Percentiles rank a stretch among this genome's conserved stretches.
Conservation (phyloP, 2,888 invertebrate genomes). For the Zootermopsis nevadensis region DNA sequence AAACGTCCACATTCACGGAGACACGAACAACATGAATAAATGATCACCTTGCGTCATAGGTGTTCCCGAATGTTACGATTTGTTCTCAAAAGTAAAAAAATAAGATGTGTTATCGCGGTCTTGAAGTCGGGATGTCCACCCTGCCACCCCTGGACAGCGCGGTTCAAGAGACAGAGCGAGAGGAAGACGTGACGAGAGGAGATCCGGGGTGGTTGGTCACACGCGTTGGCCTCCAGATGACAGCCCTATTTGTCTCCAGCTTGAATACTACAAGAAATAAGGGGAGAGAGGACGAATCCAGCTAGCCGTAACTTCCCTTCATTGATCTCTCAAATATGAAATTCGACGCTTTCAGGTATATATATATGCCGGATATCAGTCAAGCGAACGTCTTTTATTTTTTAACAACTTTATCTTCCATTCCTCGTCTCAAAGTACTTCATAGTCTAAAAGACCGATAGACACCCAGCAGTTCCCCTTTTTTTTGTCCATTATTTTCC, state of each 20-base stretch:
- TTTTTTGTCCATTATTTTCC: not conserved
- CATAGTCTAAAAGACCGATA: not conserved
- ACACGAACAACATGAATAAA: too few relatives aligned
- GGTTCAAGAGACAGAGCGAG: not conserved
- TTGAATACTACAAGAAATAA: not conserved
- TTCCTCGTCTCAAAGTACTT: not conserved
- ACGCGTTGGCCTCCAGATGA: slow-evolving; percentile 1
- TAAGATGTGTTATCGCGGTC: too few relatives aligned
- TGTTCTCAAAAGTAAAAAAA: too few relatives aligned
- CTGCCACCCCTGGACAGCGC: slow-evolving; percentile 7
- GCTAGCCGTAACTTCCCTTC: not conserved
- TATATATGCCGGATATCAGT: slow-evolving; percentile 7
- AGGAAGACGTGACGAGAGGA: not conserved
- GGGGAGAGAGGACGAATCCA: not conserved
- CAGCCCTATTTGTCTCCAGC: slow-evolving; percentile 29
- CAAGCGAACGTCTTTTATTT: not conserved
- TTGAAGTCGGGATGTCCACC: too few relatives aligned
- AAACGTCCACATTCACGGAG: too few relatives aligned
- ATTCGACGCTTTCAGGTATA: not conserved
- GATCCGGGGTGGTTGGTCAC: not conserved
- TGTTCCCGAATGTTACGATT: too few relatives aligned
- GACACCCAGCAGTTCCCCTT: not conserved
- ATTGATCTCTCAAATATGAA: slow-evolving; percentile 6
- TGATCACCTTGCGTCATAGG: too few relatives aligned
- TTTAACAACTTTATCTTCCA: not conserved